Percentiles rank a stretch among this genome's conserved stretches.
phyloP scores from a whole-genome alignment of 2,888 invertebrate species.

The Torymus auratus region DNA sequence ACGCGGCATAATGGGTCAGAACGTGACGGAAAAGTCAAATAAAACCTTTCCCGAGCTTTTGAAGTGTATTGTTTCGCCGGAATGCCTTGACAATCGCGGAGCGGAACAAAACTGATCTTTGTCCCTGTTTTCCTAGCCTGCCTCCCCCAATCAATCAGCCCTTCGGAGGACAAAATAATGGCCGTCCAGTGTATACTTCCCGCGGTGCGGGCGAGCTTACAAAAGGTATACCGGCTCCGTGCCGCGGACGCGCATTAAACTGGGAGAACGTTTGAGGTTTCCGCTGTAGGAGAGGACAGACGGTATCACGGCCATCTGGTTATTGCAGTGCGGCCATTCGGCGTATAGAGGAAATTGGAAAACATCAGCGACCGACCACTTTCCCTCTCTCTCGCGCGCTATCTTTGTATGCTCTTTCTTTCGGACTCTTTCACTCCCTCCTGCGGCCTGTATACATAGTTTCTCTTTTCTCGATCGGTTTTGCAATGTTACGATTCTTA shows the following conservation, averaged over 20 bases:
- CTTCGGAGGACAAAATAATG: constrained; percentile 34
- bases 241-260: constrained; percentile 18
- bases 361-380: constrained; percentile 63
- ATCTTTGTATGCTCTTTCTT: neutral
- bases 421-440: constrained; percentile 1
- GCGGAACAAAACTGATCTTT: constrained; percentile 31
- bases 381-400: neutral
- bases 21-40: constrained; percentile 38
- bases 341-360: constrained; percentile 66
- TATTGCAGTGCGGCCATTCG: constrained; percentile 50
- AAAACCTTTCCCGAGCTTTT: constrained; percentile 14
- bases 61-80: constrained; percentile 19
- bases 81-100: constrained; percentile 1
- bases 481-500: neutral
- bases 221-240: constrained; percentile 9
- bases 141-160: constrained; percentile 25
- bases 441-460: neutral
- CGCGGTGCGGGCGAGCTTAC: neutral
- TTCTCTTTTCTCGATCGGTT: neutral
- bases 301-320: constrained; percentile 57
- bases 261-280: constrained; percentile 41
- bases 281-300: neutral
- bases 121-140: neutral
- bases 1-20: neutral
- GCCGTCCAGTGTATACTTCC: neutral